phyloP scores from a whole-genome alignment of 2,113 vertebrate genomes.

The Poecile atricapillus region DNA sequence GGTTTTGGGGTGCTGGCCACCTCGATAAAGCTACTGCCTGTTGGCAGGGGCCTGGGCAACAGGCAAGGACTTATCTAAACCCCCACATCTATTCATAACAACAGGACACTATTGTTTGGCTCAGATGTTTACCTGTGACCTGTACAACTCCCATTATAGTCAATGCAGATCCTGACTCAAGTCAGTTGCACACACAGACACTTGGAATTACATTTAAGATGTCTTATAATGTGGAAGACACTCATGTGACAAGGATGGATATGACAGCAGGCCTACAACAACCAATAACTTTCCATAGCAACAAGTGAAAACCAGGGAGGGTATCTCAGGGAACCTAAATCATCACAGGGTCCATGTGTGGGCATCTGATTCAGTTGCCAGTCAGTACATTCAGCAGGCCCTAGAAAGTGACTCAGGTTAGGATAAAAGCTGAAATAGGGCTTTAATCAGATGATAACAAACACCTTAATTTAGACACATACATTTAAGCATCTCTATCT shows the following conservation, averaged over 20 bases:
- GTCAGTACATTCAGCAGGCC: neutral
- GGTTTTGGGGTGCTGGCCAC: neutral
- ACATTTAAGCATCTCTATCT: neutral
- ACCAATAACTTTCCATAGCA: neutral
- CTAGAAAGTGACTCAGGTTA: neutral
- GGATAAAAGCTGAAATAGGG: neutral
- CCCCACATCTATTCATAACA: neutral
- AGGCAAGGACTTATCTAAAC: neutral
- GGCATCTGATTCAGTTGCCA: neutral
- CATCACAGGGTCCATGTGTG: neutral
- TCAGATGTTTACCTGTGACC: neutral
- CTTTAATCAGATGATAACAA: neutral
- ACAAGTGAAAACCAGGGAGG: neutral
- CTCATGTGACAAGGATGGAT: neutral
- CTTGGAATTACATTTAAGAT: neutral
- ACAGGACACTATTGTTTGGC: neutral
- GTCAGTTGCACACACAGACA: too few relatives aligned
- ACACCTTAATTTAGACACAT: neutral
- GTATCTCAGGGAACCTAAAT: neutral
- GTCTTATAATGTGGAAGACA: neutral
- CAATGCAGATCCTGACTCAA: neutral
- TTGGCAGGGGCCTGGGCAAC: neutral
- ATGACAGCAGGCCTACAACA: neutral
- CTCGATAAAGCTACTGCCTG: neutral
- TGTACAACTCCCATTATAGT: neutral